Evolutionary conservation across 2,113 vertebrate species (phyloP).

Genomic region (Mola mola): DNA sequence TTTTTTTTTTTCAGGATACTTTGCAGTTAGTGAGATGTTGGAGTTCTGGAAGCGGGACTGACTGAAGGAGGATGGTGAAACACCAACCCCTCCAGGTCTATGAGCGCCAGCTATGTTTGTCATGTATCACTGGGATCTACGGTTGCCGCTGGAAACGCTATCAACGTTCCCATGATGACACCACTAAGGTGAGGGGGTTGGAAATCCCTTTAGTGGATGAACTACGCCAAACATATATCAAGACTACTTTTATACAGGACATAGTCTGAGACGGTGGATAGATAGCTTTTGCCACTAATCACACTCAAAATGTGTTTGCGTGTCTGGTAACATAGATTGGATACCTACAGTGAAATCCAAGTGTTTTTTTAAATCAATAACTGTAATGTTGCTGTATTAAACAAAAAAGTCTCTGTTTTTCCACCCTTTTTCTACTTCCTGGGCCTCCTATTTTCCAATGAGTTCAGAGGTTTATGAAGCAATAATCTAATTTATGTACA

Average conservation of each 20-base stretch:
- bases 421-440: no score
- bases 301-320: no score
- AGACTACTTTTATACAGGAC: background rate
- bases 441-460: no score
- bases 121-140: conserved; percentile 97
- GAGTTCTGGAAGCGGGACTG: conserved; percentile 70
- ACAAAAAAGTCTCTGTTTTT: no score
- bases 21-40: conserved; percentile 87
- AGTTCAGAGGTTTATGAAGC: no score
- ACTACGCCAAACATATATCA: background rate
- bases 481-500: no score
- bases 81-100: conserved; percentile 99
- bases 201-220: background rate
- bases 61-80: conserved; percentile 96
- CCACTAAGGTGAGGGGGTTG: conserved; percentile 86
- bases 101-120: conserved; percentile 96
- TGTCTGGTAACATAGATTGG: no score
- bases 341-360: no score
- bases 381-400: no score
- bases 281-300: no score
- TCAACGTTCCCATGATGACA: conserved; percentile 97
- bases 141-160: conserved; percentile 99
- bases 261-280: background rate
- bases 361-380: no score
- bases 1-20: conserved; percentile 74